Evolutionary conservation across 2,113 vertebrate species (phyloP), one percentile per base, ranked within the genome.

Genomic region (Anser cygnoides): DNA sequence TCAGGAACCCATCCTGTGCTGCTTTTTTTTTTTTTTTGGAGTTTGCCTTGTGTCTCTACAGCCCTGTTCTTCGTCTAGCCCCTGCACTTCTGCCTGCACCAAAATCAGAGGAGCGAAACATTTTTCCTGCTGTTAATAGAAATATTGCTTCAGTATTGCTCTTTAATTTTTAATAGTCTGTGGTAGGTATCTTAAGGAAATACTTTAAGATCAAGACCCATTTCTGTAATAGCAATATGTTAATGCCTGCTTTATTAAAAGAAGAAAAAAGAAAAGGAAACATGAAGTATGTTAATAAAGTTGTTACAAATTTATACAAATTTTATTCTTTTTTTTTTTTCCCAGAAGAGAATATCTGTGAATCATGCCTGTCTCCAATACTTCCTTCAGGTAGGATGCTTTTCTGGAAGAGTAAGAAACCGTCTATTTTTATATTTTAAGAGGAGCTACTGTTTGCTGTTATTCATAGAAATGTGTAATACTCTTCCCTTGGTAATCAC

Each of bases 301-400:
- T 20, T 79, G 4, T 76, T 87, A 63, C 18, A 61, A 19, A 5
- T 68, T 41, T 76, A 21, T 81, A 49, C 46, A 49, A 11, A 49
- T 49, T 22, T 49, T 5, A 3, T 49, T 49, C 19, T 52, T 74
- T 81, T 44, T 13, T 94, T 82, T 95, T 88, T 90, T 80, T 97
- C 98, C 62, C 97, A 99, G 99, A 99, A 84, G 99, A 99, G 92
- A 99, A 98, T 94, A 98, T 99, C 89, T 99, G 99, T 70, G 99
- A 99, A 95, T 98, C 98, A 0, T 99, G 99, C 79, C 98, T 99
- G 76, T 97, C 99, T 59, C 97, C 99, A 22, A 96, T 99, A 96
- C 98, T 99, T 92, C 99, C 99, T 37, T 98, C 99, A 99, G 99
- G 99, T 99, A 96, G 58, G 97, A 67, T 65, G 18, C 29, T 81